Base-by-base conservation (phyloP, 1,140 invertebrate species). In the Scylla paramamosain region DNA sequence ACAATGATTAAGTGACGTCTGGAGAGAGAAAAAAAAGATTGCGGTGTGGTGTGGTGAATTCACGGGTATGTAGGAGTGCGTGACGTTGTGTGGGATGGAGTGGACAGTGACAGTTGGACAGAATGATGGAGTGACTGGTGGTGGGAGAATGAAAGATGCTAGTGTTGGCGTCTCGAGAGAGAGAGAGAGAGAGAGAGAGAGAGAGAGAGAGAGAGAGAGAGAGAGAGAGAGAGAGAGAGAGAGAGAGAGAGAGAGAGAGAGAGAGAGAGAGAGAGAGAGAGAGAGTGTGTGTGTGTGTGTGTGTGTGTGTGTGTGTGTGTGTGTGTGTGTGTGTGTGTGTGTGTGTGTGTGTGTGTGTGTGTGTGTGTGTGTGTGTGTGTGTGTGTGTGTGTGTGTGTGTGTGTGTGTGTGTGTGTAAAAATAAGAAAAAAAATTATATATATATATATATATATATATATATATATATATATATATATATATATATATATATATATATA, bases 381-480 rank as follows among this genome's bases (percentile, higher is more conserved):
- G 77, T 82, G 77, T 82, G 77, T 82, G 77, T 82, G 77, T 82
- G 77, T 82, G 77, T 82, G 77, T 82, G 77, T 82, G 77, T 82
- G 77, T 82, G 77, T 82, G 77, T 82, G 77, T 82, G 59, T 77
- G 59, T 77, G 59, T 77, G 59, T 12, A 12, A 77, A 12, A 77
- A 12, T 87, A 87, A 25, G 31, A 25, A 87, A 12, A 87, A 12
- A 87, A 25, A 16, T 31, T 87, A 87, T 87, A 87, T 31, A 87
- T 31, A 16, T 87, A 87, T 31, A 25, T 87, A 31, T 87, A 87
- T 25, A 25, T 87, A 87, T 87, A 87, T 28, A 87, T 4, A 87
- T 87, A 87, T 87, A 31, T 31, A 87, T 25, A 87, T 87, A 87
- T 31, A 28, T 87, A 31, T 87, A 87, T 87, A 31, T 87, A 87